A percentile compares a stretch with the other conserved stretches of the same genome.
phyloP scores from a whole-genome alignment of 2,113 vertebrate species.

The Rissa tridactyla region DNA sequence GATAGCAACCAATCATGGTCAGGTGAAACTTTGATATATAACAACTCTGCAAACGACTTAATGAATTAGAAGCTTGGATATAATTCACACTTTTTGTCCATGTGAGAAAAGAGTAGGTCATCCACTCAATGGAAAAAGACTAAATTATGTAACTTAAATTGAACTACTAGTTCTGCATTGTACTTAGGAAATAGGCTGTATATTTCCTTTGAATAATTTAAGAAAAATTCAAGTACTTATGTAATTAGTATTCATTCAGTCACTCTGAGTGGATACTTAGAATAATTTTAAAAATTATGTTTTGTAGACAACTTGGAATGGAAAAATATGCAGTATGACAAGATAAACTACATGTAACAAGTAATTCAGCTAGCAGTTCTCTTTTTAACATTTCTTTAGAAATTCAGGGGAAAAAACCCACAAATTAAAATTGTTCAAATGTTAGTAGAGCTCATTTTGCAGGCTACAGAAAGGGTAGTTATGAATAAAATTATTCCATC shows the following conservation, averaged over 20 bases:
- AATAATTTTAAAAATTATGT: neutral
- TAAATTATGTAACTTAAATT: neutral
- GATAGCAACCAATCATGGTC: neutral
- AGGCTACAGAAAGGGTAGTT: neutral
- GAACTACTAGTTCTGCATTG: neutral
- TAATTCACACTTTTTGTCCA: neutral
- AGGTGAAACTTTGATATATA: neutral
- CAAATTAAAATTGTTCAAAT: neutral
- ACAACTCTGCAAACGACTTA: neutral
- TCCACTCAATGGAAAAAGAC: neutral
- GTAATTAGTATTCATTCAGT: neutral
- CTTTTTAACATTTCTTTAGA: neutral
- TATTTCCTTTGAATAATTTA: neutral
- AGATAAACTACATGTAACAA: neutral
- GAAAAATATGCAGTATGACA: neutral
- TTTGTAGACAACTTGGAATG: neutral
- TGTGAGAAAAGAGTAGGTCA: neutral
- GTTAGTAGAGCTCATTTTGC: neutral
- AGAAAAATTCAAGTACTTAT: neutral
- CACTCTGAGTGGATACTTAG: neutral
- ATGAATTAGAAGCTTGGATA: neutral
- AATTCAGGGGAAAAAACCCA: neutral
- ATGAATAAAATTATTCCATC: neutral
- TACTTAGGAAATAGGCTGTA: neutral
- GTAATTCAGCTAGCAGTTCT: neutral